Evolutionary conservation across 2,888 invertebrate species (phyloP).

Genomic region (Xylophagus ater): DNA sequence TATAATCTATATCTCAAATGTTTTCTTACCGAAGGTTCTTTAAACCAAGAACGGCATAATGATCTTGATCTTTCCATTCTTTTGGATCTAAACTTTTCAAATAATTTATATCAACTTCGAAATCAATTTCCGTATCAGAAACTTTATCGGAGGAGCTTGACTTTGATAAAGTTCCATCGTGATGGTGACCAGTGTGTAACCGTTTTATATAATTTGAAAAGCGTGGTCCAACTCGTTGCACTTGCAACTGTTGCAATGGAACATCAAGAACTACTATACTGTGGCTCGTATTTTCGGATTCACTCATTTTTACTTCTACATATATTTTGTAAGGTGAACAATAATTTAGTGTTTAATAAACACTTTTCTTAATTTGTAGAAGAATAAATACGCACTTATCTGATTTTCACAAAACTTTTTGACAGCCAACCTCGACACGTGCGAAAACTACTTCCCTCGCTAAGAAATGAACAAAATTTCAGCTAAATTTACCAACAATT

Average conservation of each 20-base stretch:
- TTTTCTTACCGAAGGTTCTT: conserved; percentile 44
- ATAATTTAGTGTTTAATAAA: too few species aligned
- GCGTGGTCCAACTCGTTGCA: conserved; percentile 16
- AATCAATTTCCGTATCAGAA: conserved; percentile 36
- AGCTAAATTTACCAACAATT: too few species aligned
- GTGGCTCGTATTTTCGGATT: background rate
- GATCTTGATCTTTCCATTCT: conserved; percentile 97
- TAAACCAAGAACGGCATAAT: conserved; percentile 90
- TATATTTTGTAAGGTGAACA: too few species aligned
- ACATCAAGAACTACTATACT: conserved; percentile 8
- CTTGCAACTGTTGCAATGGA: conserved; percentile 10
- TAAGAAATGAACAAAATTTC: too few species aligned
- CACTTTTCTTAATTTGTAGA: too few species aligned
- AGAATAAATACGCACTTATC: too few species aligned
- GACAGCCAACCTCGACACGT: conserved; percentile 16
- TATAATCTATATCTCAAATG: background rate
- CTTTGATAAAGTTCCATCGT: conserved; percentile 13
- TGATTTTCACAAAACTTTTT: conserved; percentile 1
- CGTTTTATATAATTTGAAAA: conserved; percentile 13
- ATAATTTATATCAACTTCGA: conserved; percentile 69
- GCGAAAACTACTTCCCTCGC: conserved; percentile 4
- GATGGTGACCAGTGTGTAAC: conserved; percentile 12
- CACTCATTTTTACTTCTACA: too few species aligned
- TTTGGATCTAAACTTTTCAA: conserved; percentile 84
- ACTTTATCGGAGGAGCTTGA: conserved; percentile 16